These are phyloP conservation scores for Lordiphosa andalusiaca DNA, from an alignment of 2,888 invertebrate species.

Conservation along the genomic window DNA sequence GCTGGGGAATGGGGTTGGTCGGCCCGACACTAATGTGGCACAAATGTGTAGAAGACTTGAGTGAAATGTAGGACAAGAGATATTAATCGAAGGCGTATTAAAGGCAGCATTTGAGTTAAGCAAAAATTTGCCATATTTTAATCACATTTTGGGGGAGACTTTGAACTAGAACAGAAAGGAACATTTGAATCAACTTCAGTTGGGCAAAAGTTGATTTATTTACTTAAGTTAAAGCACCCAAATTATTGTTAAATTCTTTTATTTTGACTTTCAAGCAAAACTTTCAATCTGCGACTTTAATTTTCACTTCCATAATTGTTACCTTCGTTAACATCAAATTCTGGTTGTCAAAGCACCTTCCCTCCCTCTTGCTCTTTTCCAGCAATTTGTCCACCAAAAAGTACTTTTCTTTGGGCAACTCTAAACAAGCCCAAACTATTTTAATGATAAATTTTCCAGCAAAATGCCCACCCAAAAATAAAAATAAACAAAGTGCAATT, in stretches of 20 bases:
- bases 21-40: slow-evolving; percentile 24
- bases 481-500: slow-evolving; percentile 45
- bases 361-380: slow-evolving; percentile 1
- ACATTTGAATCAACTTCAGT: no score
- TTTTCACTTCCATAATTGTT: slow-evolving; percentile 7
- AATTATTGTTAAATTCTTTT: no score
- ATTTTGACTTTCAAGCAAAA: no score
- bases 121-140: no score
- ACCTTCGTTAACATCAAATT: slow-evolving; percentile 33
- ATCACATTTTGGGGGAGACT: no score
- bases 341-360: slow-evolving; percentile 5
- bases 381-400: slow-evolving; percentile 33
- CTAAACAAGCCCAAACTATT: slow-evolving; percentile 44
- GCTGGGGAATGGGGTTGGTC: neutral
- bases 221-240: no score
- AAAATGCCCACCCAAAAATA: slow-evolving; percentile 14
- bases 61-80: slow-evolving; percentile 8
- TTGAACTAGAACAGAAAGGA: no score
- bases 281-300: neutral
- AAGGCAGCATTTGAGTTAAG: no score
- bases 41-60: slow-evolving; percentile 9
- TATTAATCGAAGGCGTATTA: neutral
- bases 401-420: slow-evolving; percentile 25
- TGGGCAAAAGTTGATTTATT: no score
- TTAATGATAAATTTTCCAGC: slow-evolving; percentile 49